phyloP scores from a whole-genome alignment of 2,113 vertebrate species.

The Oophaga pumilio region DNA sequence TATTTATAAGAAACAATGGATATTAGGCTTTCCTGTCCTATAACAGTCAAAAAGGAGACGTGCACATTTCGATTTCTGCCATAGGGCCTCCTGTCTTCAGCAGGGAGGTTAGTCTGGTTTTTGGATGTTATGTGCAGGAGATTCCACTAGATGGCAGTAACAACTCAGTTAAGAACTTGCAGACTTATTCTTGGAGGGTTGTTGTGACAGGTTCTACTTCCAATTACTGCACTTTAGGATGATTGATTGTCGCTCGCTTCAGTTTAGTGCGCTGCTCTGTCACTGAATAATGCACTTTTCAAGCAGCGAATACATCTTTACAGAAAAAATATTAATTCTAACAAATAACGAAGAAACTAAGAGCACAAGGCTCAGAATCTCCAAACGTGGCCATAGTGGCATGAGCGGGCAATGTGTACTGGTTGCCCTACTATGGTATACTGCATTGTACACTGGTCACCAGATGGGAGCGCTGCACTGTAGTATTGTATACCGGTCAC shows the following conservation, averaged over 20 bases:
- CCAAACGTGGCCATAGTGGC: not conserved
- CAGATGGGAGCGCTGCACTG: too few species aligned
- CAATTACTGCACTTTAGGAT: conserved; percentile 24
- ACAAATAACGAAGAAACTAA: not conserved
- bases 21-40: too few species aligned
- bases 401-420: too few species aligned
- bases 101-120: not conserved
- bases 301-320: not conserved
- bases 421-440: too few species aligned
- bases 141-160: conserved; percentile 35
- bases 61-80: too few species aligned
- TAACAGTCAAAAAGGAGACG: too few species aligned
- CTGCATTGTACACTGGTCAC: too few species aligned
- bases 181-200: not conserved
- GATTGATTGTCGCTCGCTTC: conserved; percentile 21
- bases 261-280: not conserved
- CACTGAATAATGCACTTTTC: conserved; percentile 24
- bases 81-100: not conserved
- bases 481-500: too few species aligned
- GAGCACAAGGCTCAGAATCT: not conserved
- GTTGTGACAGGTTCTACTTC: conserved; percentile 5
- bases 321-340: not conserved
- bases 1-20: too few species aligned
- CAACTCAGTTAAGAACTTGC: not conserved
- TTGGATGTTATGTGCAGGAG: not conserved